phyloP scores from a whole-genome alignment of 2,888 invertebrate genomes.

The Pemphredon lugubris region DNA sequence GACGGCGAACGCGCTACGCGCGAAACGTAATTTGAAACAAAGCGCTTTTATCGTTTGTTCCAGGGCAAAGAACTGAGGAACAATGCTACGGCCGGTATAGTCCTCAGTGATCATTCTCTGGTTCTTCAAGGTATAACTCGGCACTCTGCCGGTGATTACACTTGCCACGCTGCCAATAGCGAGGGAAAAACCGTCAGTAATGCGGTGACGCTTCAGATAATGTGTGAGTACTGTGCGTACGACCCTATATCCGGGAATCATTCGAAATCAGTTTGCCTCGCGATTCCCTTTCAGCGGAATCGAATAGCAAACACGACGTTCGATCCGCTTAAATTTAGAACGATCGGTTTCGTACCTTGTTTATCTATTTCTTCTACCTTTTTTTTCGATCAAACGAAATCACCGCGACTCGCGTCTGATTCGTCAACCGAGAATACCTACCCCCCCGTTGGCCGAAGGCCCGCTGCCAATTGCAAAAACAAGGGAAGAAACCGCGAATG shows the following conservation, averaged over 20 bases:
- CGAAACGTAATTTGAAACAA: neutral
- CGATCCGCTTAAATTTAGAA: too few species aligned
- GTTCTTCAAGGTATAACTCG: conserved; percentile 92
- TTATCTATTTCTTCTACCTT: conserved; percentile 3
- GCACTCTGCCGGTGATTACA: conserved; percentile 92
- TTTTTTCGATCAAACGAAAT: too few species aligned
- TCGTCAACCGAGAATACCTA: too few species aligned
- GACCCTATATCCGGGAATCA: too few species aligned
- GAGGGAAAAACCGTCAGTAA: conserved; percentile 87
- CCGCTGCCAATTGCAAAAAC: conserved; percentile 38
- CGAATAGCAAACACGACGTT: too few species aligned
- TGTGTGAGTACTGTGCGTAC: conserved; percentile 83
- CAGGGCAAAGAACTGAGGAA: conserved; percentile 92
- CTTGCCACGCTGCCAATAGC: conserved; percentile 91
- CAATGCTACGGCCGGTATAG: conserved; percentile 90
- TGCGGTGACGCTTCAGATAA: conserved; percentile 82
- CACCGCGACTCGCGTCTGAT: neutral
- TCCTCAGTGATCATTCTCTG: conserved; percentile 92
- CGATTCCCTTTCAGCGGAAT: too few species aligned
- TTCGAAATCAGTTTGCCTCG: too few species aligned
- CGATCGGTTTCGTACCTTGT: too few species aligned
- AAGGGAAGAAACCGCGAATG: conserved; percentile 43
- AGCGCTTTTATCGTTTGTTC: conserved; percentile 50
- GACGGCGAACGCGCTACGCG: too few species aligned
- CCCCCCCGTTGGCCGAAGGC: neutral